A percentile compares a stretch with the other conserved stretches of the same genome.
phyloP scores from a whole-genome alignment of 2,113 vertebrate species.

The Chloebia gouldiae region DNA sequence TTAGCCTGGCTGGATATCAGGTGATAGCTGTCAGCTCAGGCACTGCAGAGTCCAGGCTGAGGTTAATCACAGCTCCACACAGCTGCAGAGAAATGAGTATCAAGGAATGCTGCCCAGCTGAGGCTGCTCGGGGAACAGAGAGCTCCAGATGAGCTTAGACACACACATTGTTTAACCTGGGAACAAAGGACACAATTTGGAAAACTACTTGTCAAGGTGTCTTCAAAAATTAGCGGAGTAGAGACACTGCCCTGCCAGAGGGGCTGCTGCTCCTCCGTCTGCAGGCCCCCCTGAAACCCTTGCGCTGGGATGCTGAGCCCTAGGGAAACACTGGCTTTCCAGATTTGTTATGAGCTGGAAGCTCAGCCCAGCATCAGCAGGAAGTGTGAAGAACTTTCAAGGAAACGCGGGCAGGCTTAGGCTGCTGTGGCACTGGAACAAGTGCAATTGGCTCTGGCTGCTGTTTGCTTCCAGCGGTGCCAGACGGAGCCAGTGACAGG shows the following conservation, averaged over 20 bases:
- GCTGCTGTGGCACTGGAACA: background rate
- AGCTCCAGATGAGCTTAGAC: background rate
- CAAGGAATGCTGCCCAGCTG: background rate
- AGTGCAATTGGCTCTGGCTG: background rate
- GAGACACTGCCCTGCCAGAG: background rate
- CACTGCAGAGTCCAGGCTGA: background rate
- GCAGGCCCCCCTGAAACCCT: background rate
- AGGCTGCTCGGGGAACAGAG: background rate
- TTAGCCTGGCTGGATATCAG: background rate
- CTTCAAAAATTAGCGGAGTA: background rate
- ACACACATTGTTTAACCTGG: background rate
- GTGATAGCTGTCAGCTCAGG: background rate
- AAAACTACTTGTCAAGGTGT: background rate
- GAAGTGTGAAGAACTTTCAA: background rate
- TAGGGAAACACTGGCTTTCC: background rate
- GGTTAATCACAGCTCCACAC: background rate
- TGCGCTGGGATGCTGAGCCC: background rate
- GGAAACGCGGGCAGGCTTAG: background rate
- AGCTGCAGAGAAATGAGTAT: background rate
- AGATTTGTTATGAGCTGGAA: background rate
- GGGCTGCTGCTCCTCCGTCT: background rate
- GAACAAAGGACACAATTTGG: background rate
- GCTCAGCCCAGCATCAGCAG: constrained; percentile 10
- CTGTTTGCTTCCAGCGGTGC: background rate
- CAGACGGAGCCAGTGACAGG: background rate